A percentile compares a stretch with the other conserved stretches of the same genome.
These are phyloP conservation scores for Rallus limicola DNA, from an alignment of 2,113 vertebrate genomes.

Conservation along the genomic window DNA sequence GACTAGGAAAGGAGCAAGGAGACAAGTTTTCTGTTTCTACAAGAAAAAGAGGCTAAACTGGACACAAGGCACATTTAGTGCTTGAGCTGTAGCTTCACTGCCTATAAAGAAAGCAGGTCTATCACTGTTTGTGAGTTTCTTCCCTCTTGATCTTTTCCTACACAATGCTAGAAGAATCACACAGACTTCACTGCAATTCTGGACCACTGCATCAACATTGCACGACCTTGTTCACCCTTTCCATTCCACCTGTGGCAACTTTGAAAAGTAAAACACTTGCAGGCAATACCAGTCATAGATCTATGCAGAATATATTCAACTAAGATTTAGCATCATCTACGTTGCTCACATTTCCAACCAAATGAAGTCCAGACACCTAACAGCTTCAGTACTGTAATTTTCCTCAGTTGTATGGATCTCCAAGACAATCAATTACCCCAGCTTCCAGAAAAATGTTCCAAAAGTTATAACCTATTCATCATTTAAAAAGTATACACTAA, in stretches of 20 bases:
- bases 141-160: neutral
- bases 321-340: neutral
- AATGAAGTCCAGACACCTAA: neutral
- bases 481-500: neutral
- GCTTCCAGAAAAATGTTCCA: neutral
- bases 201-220: neutral
- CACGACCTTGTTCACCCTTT: neutral
- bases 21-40: neutral
- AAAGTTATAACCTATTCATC: neutral
- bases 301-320: neutral
- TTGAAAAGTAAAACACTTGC: neutral
- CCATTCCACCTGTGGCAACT: neutral
- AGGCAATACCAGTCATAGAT: neutral
- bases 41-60: neutral
- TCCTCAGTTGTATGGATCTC: neutral
- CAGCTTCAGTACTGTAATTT: neutral
- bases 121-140: neutral
- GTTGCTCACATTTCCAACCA: neutral
- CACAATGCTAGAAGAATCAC: neutral
- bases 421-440: neutral
- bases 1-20: neutral
- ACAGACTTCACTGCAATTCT: neutral
- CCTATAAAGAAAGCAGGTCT: neutral
- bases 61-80: neutral
- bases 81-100: neutral